Evolutionary conservation across 2,888 invertebrate species (phyloP).

Genomic region (Trichacis sp.): DNA sequence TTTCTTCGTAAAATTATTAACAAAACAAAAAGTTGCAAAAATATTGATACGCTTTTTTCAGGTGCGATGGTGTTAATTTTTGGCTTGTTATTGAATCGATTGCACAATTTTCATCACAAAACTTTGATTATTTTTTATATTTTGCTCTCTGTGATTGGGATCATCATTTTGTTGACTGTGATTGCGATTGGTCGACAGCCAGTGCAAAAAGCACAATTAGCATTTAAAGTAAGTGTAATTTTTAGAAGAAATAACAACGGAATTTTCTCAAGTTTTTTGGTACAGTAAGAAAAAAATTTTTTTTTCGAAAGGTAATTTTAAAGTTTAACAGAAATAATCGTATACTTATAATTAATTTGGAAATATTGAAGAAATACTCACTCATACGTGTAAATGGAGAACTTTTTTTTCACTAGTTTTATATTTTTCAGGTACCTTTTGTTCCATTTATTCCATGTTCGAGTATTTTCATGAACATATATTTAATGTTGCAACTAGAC

Average conservation of each 20-base stretch:
- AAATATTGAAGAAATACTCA: too few species aligned
- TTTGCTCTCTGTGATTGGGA: conserved; percentile 46
- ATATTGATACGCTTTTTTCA: conserved; percentile 52
- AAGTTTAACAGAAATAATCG: too few species aligned
- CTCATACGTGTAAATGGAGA: too few species aligned
- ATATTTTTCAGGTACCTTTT: conserved; percentile 78
- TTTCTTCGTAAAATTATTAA: neutral
- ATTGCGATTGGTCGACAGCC: conserved; percentile 80
- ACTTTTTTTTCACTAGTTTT: too few species aligned
- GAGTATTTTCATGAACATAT: conserved; percentile 88
- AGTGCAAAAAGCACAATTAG: conserved; percentile 72
- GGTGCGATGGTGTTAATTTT: conserved; percentile 73
- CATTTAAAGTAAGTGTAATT: conserved; percentile 78
- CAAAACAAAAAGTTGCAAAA: conserved; percentile 8
- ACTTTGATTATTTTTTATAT: conserved; percentile 20
- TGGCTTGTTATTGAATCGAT: conserved; percentile 68
- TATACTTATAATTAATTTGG: too few species aligned
- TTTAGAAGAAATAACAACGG: too few species aligned
- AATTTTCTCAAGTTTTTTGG: too few species aligned
- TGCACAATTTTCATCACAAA: too few species aligned
- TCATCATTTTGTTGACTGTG: conserved; percentile 71
- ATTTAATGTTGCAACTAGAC: conserved; percentile 91
- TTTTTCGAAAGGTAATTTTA: too few species aligned
- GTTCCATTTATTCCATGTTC: conserved; percentile 88
- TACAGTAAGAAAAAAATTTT: too few species aligned